Base-by-base conservation (phyloP, 53 echinoderm and acorn worm genomes). In the Crossaster papposus region DNA sequence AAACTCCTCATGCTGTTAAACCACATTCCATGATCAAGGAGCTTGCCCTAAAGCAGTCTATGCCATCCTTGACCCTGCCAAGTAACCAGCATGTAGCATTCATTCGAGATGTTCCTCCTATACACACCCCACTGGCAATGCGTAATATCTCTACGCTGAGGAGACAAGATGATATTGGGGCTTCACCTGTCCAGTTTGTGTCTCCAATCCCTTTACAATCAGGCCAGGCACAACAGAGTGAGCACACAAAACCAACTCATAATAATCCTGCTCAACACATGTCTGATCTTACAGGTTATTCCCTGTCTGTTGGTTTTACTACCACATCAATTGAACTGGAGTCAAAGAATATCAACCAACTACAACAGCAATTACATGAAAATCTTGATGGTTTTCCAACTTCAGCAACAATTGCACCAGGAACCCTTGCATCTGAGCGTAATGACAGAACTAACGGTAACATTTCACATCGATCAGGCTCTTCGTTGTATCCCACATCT, bases 21-120 rank as follows among this genome's bases (percentile, higher is more conserved):
- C 77, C 87, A 35, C 76, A 87, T 14, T 87, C 87, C 26, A 76
- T 87, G 77, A 72, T 87, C 87, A 87, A 87, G 51, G 76, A 87
- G 77, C 64, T 87, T 20, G 58, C 76, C 36, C 58, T 87, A 11
- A 87, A 72, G 63, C 55, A 63, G 10, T 75, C 77, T 15, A 35
- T 87, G 62, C 33, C 87, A 29, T 35, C 87, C 64, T 14, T 30
- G 23, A 77, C 2, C 36, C 74, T 30, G 29, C 37, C 77, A 51
- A 76, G 76, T 58, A 87, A 76, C 87, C 83, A 83, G 65, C 77
- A 14, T 22, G 81, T 35, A 34, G 3, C 23, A 26, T 22, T 70
- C 44, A 83, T 3, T 26, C 87, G 22, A 76, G 76, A 87, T 51
- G 34, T 7, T 4, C 87, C 63, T 55, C 87, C 87, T 23, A 87